These are phyloP conservation scores for Serinus canaria DNA, from an alignment of 2,113 vertebrate species.

Conservation along the genomic window DNA sequence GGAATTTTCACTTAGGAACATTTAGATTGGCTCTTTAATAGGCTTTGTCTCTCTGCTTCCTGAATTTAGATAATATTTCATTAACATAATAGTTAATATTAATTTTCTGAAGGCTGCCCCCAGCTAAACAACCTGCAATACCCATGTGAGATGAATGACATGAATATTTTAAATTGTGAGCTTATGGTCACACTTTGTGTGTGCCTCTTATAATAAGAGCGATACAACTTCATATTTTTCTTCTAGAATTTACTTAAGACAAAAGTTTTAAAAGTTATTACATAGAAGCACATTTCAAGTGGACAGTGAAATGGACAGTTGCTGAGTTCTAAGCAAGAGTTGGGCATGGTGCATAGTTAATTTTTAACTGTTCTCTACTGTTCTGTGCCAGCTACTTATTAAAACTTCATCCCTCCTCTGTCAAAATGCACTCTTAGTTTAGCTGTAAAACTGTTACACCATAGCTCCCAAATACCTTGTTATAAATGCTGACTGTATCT, in stretches of 20 bases:
- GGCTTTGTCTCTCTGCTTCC: not conserved
- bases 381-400: not conserved
- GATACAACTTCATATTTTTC: not conserved
- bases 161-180: not conserved
- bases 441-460: constrained; percentile 19
- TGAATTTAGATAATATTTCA: not conserved
- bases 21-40: not conserved
- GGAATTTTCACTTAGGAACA: not conserved
- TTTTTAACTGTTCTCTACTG: not conserved
- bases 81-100: not conserved
- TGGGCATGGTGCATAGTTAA: not conserved
- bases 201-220: not conserved
- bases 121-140: not conserved
- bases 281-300: not conserved
- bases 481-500: constrained; percentile 52
- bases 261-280: not conserved
- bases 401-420: constrained; percentile 14
- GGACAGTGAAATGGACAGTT: not conserved
- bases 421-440: constrained; percentile 15
- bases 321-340: not conserved
- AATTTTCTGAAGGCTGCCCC: not conserved
- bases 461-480: constrained; percentile 31
- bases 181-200: not conserved
- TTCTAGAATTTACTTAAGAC: not conserved
- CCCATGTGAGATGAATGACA: not conserved